phyloP scores from a whole-genome alignment of 2,113 vertebrate genomes.

The Gobiocypris rarus region DNA sequence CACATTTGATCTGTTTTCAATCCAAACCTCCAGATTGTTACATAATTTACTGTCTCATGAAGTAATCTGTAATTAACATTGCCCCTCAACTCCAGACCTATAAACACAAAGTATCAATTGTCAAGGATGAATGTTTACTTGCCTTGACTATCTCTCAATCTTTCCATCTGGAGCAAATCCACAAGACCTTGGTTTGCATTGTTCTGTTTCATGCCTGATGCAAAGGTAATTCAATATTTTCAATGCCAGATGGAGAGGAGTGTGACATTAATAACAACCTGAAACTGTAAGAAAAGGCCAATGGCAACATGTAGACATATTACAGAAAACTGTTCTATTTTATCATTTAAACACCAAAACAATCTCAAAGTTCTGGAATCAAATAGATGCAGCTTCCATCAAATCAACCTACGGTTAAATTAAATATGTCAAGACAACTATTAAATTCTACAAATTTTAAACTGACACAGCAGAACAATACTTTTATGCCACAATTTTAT shows the following conservation, averaged over 20 bases:
- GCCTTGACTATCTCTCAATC: constrained; percentile 54
- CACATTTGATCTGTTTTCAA: background rate
- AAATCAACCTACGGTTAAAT: no score
- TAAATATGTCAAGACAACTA: no score
- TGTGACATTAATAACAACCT: constrained; percentile 37
- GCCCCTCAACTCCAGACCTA: constrained; percentile 44
- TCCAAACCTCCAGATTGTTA: constrained; percentile 52
- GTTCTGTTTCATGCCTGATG: constrained; percentile 61
- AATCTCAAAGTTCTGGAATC: no score
- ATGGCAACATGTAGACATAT: background rate
- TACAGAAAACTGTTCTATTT: background rate
- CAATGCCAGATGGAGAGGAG: constrained; percentile 48
- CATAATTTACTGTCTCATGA: background rate
- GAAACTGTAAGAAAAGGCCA: background rate
- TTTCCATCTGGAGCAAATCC: constrained; percentile 57
- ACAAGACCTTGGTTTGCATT: constrained; percentile 69
- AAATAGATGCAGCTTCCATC: no score
- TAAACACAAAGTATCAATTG: constrained; percentile 61
- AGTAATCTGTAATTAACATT: constrained; percentile 37
- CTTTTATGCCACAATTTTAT: no score
- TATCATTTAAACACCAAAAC: no score
- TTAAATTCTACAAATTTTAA: no score
- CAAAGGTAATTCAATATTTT: constrained; percentile 52
- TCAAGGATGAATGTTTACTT: constrained; percentile 68
- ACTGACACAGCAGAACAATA: no score